Conservation (phyloP, 2,113 vertebrate genomes). For the Melanocharis versteri region DNA sequence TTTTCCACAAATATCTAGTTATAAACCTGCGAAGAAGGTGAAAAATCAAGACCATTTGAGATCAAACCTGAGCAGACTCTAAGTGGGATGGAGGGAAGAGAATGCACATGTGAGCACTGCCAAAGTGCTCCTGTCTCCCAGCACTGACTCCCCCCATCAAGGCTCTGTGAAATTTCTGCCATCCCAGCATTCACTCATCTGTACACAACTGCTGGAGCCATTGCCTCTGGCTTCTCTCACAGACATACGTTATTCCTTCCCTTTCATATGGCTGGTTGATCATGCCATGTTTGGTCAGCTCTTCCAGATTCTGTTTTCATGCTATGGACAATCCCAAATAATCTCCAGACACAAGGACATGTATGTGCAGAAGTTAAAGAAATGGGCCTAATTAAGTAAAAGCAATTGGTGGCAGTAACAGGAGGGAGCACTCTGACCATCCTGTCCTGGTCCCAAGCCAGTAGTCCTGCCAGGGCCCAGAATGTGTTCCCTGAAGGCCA, state of each 20-base stretch:
- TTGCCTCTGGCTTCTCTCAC: background rate
- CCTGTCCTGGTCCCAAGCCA: background rate
- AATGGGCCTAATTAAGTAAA: background rate
- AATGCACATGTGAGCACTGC: rapidly evolving
- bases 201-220: background rate
- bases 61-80: background rate
- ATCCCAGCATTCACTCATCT: background rate
- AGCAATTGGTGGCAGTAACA: background rate
- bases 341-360: rapidly evolving
- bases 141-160: rapidly evolving
- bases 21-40: background rate
- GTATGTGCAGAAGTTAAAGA: background rate
- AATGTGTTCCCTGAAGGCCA: background rate
- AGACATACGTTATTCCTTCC: rapidly evolving
- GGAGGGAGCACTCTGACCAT: background rate
- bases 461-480: background rate
- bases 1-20: background rate
- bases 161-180: background rate
- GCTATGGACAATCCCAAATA: background rate
- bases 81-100: background rate
- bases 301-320: background rate
- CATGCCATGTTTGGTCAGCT: background rate
- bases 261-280: background rate
- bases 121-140: background rate
- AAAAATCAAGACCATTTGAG: background rate